Conservation (phyloP, 2,113 vertebrate genomes). For the Okapia johnstoni region DNA sequence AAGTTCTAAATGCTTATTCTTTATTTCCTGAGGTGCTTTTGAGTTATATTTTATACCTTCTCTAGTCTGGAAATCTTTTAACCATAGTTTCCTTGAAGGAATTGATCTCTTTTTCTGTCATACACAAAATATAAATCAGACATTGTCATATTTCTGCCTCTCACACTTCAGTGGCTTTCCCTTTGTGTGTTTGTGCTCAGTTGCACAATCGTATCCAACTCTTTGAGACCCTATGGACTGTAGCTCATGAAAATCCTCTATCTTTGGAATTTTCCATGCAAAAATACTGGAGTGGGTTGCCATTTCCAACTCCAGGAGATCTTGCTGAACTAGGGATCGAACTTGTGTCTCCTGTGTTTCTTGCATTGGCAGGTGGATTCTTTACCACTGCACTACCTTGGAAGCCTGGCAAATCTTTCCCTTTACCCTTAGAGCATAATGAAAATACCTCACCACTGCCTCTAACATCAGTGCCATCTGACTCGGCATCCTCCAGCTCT, state of each 20-base stretch:
- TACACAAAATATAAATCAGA: background rate
- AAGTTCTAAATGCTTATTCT: background rate
- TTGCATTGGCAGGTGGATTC: background rate
- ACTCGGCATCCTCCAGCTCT: rapidly evolving
- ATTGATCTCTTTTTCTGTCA: background rate
- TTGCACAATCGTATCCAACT: background rate
- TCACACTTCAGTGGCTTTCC: background rate
- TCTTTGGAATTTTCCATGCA: background rate
- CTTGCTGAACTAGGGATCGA: background rate
- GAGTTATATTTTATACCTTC: background rate
- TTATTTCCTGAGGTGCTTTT: background rate
- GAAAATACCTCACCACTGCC: background rate
- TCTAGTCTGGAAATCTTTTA: background rate
- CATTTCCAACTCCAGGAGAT: background rate
- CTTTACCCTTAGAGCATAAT: background rate
- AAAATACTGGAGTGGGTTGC: background rate
- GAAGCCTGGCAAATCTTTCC: background rate
- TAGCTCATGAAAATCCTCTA: background rate
- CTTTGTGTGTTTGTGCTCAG: background rate
- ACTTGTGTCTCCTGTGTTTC: background rate
- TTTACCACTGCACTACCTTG: background rate
- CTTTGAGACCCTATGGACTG: background rate
- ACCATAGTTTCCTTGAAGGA: background rate
- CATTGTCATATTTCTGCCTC: background rate
- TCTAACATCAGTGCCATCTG: background rate